Percentiles rank a stretch among this genome's conserved stretches.
Evolutionary conservation across 2,888 invertebrate genomes (phyloP).

Genomic region (Aleiodes alternator): DNA sequence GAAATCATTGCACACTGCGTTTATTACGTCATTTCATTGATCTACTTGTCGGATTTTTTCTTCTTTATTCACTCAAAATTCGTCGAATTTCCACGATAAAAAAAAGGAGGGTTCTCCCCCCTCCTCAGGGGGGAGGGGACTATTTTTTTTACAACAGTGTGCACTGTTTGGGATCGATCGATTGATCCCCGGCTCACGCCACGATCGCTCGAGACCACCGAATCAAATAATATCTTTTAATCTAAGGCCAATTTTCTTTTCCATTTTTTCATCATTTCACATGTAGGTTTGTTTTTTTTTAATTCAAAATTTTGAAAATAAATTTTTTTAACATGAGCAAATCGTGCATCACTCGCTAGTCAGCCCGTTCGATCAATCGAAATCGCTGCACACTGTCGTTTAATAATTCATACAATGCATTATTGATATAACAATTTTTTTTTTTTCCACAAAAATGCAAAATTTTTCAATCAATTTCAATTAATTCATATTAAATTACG

Average conservation of each 20-base stretch:
- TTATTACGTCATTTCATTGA: slow-evolving; percentile 13
- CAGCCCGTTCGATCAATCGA: slow-evolving; percentile 49
- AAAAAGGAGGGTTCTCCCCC: too few relatives aligned
- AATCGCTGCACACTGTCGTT: slow-evolving; percentile 50
- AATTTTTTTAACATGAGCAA: slow-evolving; percentile 40
- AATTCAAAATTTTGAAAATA: background rate
- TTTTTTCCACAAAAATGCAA: too few relatives aligned
- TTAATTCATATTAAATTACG: background rate
- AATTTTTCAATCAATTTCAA: too few relatives aligned
- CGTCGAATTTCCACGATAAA: too few relatives aligned
- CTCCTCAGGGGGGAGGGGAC: background rate
- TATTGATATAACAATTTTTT: background rate
- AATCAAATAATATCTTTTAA: background rate
- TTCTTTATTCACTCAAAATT: too few relatives aligned
- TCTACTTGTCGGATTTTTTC: background rate
- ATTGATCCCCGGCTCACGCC: slow-evolving; percentile 46
- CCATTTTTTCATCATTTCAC: too few relatives aligned
- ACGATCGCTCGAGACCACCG: slow-evolving; percentile 46
- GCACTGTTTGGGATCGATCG: slow-evolving; percentile 50
- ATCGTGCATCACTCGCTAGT: slow-evolving; percentile 46
- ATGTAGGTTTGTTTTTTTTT: background rate
- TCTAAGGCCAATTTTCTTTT: background rate
- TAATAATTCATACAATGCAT: slow-evolving; percentile 14
- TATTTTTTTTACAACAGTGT: slow-evolving; percentile 40
- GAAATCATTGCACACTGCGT: slow-evolving; percentile 60